These are phyloP conservation scores for Sapayoa aenigma DNA, from an alignment of 2,113 vertebrate genomes.

Conservation along the genomic window DNA sequence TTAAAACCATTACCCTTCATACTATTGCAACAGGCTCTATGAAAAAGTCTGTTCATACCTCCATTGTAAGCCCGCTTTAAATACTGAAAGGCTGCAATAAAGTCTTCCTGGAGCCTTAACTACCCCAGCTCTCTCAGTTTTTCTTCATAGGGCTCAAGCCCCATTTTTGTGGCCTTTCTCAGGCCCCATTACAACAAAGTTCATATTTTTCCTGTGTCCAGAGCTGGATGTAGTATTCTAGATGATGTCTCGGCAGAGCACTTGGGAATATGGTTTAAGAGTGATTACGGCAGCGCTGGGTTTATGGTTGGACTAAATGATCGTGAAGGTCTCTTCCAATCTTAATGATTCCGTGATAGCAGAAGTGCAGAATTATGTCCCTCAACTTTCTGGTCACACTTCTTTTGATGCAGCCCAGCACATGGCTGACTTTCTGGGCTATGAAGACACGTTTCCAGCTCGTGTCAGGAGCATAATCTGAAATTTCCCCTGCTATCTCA, in stretches of 20 bases:
- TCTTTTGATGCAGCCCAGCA: too few species aligned
- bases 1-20: neutral
- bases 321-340: neutral
- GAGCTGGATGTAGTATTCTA: neutral
- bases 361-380: neutral
- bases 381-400: neutral
- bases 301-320: neutral
- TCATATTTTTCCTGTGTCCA: neutral
- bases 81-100: neutral
- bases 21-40: neutral
- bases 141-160: neutral
- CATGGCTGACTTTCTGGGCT: neutral
- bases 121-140: neutral
- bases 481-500: neutral
- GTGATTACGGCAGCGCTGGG: neutral
- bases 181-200: neutral
- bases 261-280: neutral
- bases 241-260: neutral
- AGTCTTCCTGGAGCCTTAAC: neutral
- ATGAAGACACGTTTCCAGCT: neutral
- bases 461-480: neutral
- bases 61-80: neutral
- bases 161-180: neutral
- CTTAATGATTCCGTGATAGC: neutral
- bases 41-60: neutral